Percentiles rank a stretch among this genome's conserved stretches.
phyloP scores from a whole-genome alignment of 92 coral and sea anemone species.

The Parazoanthus swiftii region DNA sequence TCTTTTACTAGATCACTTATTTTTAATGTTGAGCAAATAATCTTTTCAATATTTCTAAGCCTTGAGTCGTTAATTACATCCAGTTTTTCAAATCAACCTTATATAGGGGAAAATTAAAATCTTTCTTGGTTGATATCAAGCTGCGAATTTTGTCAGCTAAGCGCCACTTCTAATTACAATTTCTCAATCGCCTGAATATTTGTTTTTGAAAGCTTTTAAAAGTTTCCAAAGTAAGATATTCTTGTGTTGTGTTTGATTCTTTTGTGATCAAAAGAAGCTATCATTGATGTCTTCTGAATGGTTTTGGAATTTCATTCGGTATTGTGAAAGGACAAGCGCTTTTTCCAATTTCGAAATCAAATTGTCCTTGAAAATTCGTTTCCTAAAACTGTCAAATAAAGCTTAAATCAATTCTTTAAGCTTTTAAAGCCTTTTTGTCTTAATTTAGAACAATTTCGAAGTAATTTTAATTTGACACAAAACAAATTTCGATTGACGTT shows the following conservation, averaged over 20 bases:
- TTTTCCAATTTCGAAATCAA: slow-evolving; percentile 30
- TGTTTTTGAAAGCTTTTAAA: slow-evolving; percentile 27
- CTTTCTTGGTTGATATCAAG: slow-evolving; percentile 37
- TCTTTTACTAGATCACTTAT: slow-evolving; percentile 12
- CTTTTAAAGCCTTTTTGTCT: slow-evolving; percentile 12
- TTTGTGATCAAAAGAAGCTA: slow-evolving; percentile 6
- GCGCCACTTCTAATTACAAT: slow-evolving; percentile 29
- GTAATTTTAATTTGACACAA: slow-evolving; percentile 6
- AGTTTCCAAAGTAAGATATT: slow-evolving; percentile 13
- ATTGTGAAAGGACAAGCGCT: slow-evolving; percentile 25
- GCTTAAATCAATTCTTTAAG: slow-evolving; percentile 6
- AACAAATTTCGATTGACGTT: neutral
- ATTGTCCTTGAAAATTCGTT: slow-evolving; percentile 22
- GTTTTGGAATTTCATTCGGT: slow-evolving; percentile 1
- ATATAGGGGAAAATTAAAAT: slow-evolving; percentile 35
- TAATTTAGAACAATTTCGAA: neutral
- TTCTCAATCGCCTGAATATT: slow-evolving; percentile 16
- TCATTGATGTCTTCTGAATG: slow-evolving; percentile 1
- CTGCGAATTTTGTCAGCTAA: slow-evolving; percentile 38
- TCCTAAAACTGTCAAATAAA: slow-evolving; percentile 1
- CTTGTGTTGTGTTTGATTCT: slow-evolving; percentile 30
- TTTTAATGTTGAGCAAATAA: slow-evolving; percentile 35
- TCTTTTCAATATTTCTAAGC: slow-evolving; percentile 25
- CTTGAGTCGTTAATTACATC: slow-evolving; percentile 40
- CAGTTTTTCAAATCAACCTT: slow-evolving; percentile 29